phyloP scores from a whole-genome alignment of 2,797 vertebrate species.

The Oreortyx pictus region DNA sequence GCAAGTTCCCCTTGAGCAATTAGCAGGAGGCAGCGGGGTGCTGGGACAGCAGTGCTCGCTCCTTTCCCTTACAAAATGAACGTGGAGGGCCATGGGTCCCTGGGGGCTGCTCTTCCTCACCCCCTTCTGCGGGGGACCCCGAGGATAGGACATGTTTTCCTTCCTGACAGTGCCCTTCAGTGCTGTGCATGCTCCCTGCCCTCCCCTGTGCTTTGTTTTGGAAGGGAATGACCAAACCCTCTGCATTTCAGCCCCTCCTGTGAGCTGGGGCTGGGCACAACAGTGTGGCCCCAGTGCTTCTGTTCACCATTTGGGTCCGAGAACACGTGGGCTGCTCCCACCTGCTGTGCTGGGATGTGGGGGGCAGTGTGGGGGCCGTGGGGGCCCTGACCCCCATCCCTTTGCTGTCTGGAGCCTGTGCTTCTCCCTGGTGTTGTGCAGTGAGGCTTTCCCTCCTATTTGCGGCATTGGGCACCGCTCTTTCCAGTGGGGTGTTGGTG shows the following conservation, averaged over 20 bases:
- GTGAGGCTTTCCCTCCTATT: not conserved
- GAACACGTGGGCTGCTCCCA: not conserved
- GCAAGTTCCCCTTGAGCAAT: not conserved
- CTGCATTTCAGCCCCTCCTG: not conserved
- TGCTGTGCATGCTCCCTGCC: not conserved
- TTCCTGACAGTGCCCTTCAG: not conserved
- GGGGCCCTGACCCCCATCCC: rapidly evolving
- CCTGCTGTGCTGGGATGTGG: not conserved
- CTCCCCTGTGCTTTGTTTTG: rapidly evolving
- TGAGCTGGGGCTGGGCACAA: not conserved
- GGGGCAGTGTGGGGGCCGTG: not conserved
- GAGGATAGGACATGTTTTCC: not conserved
- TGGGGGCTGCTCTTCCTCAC: too few relatives aligned
- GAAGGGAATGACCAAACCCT: not conserved
- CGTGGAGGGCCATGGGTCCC: not conserved
- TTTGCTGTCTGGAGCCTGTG: not conserved
- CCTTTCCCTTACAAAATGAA: not conserved
- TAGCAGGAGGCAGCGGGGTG: not conserved
- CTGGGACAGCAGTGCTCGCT: not conserved
- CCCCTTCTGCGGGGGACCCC: not conserved
- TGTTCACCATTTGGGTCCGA: not conserved
- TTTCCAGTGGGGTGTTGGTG: not conserved
- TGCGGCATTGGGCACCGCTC: not conserved
- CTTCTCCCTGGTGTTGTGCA: not conserved
- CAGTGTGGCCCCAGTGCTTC: not conserved